These are phyloP conservation scores for Perithous albicinctus DNA, from an alignment of 2,888 invertebrate species.

Conservation along the genomic window DNA sequence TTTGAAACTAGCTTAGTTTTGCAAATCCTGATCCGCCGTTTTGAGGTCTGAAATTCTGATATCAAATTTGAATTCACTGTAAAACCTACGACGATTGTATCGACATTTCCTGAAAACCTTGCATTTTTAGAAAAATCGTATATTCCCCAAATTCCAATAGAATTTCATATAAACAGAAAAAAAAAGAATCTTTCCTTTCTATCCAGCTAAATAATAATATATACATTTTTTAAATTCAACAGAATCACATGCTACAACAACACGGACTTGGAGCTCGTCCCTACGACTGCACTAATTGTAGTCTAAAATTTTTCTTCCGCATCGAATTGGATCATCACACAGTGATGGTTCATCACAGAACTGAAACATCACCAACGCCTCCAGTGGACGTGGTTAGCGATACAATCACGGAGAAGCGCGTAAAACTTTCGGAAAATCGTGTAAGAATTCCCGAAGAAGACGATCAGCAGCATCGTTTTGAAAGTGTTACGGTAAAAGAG, in stretches of 20 bases:
- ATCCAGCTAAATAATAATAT: not conserved
- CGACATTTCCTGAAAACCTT: too few relatives aligned
- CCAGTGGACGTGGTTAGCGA: constrained; percentile 39
- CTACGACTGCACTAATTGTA: constrained; percentile 94
- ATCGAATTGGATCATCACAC: constrained; percentile 95
- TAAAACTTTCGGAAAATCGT: constrained; percentile 33
- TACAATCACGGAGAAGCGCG: constrained; percentile 44
- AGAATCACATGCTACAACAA: constrained; percentile 91
- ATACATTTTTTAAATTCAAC: constrained; percentile 75
- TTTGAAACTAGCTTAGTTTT: too few relatives aligned
- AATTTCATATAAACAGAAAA: too few relatives aligned
- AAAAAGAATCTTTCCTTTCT: not conserved
- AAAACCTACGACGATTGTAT: too few relatives aligned
- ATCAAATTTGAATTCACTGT: too few relatives aligned
- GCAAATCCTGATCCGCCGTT: too few relatives aligned
- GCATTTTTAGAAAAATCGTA: too few relatives aligned
- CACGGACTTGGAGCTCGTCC: constrained; percentile 93
- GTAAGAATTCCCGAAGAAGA: constrained; percentile 13
- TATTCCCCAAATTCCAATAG: too few relatives aligned
- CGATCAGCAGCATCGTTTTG: constrained; percentile 21
- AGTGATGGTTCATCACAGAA: constrained; percentile 73
- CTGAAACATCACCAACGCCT: constrained; percentile 53
- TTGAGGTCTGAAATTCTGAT: too few relatives aligned
- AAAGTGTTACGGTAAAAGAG: constrained; percentile 75
- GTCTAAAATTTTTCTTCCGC: constrained; percentile 95